Percentiles rank a stretch among this genome's conserved stretches.
phyloP scores from a whole-genome alignment of 2,888 invertebrate species.

The Rhamnusium bicolor region DNA sequence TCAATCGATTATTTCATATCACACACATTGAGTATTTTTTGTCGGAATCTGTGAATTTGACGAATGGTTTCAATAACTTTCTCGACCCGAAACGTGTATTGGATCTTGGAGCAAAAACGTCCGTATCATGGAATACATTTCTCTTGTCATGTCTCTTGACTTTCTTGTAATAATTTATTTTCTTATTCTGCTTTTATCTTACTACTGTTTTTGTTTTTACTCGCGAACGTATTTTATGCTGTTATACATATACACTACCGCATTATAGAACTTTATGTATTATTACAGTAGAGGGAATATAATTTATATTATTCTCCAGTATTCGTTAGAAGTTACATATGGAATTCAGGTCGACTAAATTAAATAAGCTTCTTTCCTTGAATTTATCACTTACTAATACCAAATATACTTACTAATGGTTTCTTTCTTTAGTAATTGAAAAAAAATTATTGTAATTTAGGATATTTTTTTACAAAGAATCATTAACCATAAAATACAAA shows the following conservation, averaged over 20 bases:
- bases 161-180: constrained; percentile 60
- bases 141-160: constrained; percentile 63
- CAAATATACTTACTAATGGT: too few species aligned
- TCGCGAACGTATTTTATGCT: constrained; percentile 11
- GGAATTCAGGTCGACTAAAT: background rate
- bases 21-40: constrained; percentile 58
- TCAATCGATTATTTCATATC: constrained; percentile 63
- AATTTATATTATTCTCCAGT: constrained; percentile 15
- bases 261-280: constrained; percentile 22
- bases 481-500: too few species aligned
- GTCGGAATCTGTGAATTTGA: constrained; percentile 62
- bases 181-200: constrained; percentile 59
- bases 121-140: constrained; percentile 64
- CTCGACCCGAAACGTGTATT: constrained; percentile 62
- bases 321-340: background rate
- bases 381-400: too few species aligned
- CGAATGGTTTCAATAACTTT: constrained; percentile 67
- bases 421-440: too few species aligned
- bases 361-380: too few species aligned
- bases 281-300: constrained; percentile 23
- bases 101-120: constrained; percentile 60
- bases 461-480: too few species aligned
- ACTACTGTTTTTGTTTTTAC: constrained; percentile 54
- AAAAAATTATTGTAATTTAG: too few species aligned
- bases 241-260: constrained; percentile 31